Evolutionary conservation across 2,888 invertebrate species (phyloP), one percentile per base, ranked within the genome.

Genomic region (Lasius platythorax): DNA sequence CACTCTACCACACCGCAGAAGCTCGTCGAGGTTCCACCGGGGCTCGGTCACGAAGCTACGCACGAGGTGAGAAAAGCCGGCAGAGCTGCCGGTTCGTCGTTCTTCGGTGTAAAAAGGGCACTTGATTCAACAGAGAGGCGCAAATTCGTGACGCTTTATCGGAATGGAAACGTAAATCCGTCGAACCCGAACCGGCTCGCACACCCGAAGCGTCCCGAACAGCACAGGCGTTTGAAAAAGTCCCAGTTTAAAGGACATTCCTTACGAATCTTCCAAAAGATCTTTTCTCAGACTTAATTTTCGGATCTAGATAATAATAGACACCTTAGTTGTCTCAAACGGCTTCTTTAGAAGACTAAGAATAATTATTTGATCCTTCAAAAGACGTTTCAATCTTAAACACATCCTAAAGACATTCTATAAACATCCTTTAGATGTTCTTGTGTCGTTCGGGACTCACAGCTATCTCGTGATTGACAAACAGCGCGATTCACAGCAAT

Each of bases 21-120:
- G 74, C 66, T 64, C 66, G 56, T 56, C 37, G 40, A 61, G 72
- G 23, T 68, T 37, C 58, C 70, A 79, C 30, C 58, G 78, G 58
- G 79, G 70, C 46, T 18, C 58, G 61, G 33, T 81, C 79, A 61
- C 70, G 79, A 70, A 70, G 33, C 70, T 70, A 70, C 46, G 79
- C 68, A 58, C 37, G 46, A 72, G 18, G 37, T 43, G 72, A 61
- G 79, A 81, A 33, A 61, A 46, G 79, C 79, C 61, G 72, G 46
- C 61, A 37, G 46, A 61, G 46, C 40, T 61, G 46, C 70, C 70
- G 79, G 56, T 81, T 78, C n/a, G 50, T 72, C 43, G 2, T 81
- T 50, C 89, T 92, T 91, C 92, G 91, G 92, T 93, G 91, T 91
- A 92, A 93, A 92, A 94, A 93, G 93, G 94, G 92, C 94, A 94